Base-by-base conservation (phyloP, 2,888 invertebrate genomes). In the Brachyptera risi region DNA sequence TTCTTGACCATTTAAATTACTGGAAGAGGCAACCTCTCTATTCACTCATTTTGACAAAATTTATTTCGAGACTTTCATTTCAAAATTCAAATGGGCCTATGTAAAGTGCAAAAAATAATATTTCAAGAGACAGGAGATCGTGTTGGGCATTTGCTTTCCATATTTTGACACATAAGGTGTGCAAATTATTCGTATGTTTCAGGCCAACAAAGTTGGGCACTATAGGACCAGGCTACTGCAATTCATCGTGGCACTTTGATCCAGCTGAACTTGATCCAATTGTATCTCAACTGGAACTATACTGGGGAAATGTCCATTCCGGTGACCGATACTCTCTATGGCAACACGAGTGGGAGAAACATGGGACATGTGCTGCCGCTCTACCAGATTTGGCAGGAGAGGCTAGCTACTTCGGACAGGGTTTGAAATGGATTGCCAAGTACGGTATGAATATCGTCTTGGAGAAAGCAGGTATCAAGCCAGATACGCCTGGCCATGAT, bases 301-400 rank as follows among this genome's bases (percentile, higher is more conserved):
- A 80, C 66, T 92, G 92, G 92, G 81, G 84, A 0, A 88, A 90
- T 68, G 77, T 92, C 60, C 85, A 89, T 71, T 80, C 80, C 67
- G 80, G 82, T 74, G 71, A 72, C 63, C 64, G 68, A 15, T 64
- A 65, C 68, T 19, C 27, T 23, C n/a, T 91, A 21, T 91, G 90
- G 90, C 77, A 83, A 61, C 90, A 92, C 69, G 92, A 92, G 73
- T 92, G 91, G 91, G 72, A 77, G 0, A 92, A 92, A 69, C 92
- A 92, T 71, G 92, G 92, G 1, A 90, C 90, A 0, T 92, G 92
- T 71, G 87, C 90, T 1, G 78, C 82, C 0, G 66, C 73, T 3
- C 65, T 88, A 2, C 76, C 81, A 0, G 68, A 73, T 2, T 71
- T 90, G 0, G 77, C 82, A 66, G 79, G 79, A 17, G 86, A 90